A percentile compares a stretch with the other conserved stretches of the same genome.
These are phyloP conservation scores for Drosophila siamana DNA, from an alignment of 2,888 invertebrate species.

Conservation along the genomic window DNA sequence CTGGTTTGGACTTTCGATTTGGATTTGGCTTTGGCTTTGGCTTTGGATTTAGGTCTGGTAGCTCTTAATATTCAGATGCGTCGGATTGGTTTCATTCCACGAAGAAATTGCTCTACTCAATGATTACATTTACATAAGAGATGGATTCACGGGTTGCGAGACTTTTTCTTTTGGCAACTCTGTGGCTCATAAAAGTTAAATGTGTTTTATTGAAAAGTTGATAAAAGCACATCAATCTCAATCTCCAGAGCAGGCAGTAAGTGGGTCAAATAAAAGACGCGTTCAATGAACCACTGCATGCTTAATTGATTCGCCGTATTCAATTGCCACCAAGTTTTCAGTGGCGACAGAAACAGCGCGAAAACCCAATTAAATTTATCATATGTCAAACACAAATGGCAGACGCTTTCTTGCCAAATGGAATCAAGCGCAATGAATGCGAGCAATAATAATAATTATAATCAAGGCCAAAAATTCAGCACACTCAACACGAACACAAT, in stretches of 20 bases:
- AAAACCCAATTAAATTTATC: slow-evolving; percentile 67
- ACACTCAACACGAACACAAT: slow-evolving; percentile 16
- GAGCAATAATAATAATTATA: slow-evolving; percentile 60
- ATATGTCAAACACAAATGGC: slow-evolving; percentile 51
- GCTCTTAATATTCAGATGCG: slow-evolving; percentile 26
- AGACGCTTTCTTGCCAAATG: slow-evolving; percentile 36
- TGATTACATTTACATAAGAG: slow-evolving; percentile 57
- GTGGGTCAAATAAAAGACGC: slow-evolving; percentile 52
- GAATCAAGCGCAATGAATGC: slow-evolving; percentile 59
- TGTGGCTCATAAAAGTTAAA: slow-evolving; percentile 29
- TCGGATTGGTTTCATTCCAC: slow-evolving; percentile 36
- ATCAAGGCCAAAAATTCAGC: slow-evolving; percentile 39
- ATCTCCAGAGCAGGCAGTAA: slow-evolving; percentile 31
- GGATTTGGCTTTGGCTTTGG: slow-evolving; percentile 17
- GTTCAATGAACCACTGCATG: slow-evolving; percentile 51
- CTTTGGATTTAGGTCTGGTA: slow-evolving; percentile 21
- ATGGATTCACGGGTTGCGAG: slow-evolving; percentile 16
- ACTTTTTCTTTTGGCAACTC: not conserved
- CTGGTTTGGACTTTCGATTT: too few relatives aligned
- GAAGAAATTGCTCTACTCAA: slow-evolving; percentile 44
- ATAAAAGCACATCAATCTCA: slow-evolving; percentile 62
- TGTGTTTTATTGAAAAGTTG: slow-evolving; percentile 48
- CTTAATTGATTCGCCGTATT: slow-evolving; percentile 64
- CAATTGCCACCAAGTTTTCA: slow-evolving; percentile 28
- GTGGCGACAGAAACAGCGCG: slow-evolving; percentile 25